Evolutionary conservation across 2,113 vertebrate species (phyloP), one percentile per base, ranked within the genome.

Genomic region (Nestor notabilis): DNA sequence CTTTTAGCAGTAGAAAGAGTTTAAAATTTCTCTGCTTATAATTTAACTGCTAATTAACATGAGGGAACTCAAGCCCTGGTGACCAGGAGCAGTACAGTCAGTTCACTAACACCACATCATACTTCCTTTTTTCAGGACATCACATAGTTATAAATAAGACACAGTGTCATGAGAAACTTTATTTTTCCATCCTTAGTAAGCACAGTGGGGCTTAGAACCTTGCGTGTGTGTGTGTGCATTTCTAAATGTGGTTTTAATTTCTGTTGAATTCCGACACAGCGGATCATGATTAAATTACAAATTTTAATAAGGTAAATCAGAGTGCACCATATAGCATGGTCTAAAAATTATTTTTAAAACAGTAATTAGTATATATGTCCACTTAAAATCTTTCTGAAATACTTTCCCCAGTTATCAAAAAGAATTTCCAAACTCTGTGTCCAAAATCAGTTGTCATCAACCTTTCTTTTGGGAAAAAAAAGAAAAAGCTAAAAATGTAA

Each of bases 11-110:
- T 50, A 85, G 68, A 71, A 81, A 28, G 63, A 69, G 49, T 86
- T 90, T 80, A 33, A 92, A 95, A 78, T 81, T 74, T 80, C 49
- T 79, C 66, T 86, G 55, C 31, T 89, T 77, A n/a, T 80, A 88
- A 93, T 95, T 93, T 70, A 72, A 90, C 80, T 17, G 11, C 23
- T 56, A 63, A 85, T 85, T 92, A 93, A 75, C 71, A 53, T 55
- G 41, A 44, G n/a, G 69, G 43, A 81, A 90, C 58, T 83, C 43
- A 63, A 65, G 37, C 17, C 23, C 8, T 63, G 64, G n/a, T 90
- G 79, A 77, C 47, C 74, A 89, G 66, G 43, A 83, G 27, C 43
- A 65, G 56, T 63, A 20, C 61, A 88, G 52, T 69, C 79, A 83
- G 78, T 50, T 90, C 85, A 69, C 24, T 31, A 52, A 33, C 31